Conservation (phyloP, 2,113 vertebrate species). For the Alouatta palliata region DNA sequence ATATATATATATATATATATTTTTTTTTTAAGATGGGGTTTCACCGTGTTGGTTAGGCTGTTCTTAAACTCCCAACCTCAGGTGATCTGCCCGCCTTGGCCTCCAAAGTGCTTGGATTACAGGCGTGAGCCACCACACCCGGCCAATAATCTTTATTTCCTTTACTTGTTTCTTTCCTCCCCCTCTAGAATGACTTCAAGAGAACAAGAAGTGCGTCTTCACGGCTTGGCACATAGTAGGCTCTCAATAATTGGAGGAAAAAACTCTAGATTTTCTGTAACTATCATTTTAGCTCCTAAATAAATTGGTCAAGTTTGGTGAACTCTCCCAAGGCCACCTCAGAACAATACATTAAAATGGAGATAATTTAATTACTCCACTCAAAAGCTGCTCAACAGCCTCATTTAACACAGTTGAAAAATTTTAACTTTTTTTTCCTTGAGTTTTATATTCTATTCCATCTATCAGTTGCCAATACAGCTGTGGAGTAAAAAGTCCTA, state of each 20-base stretch:
- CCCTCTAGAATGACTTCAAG: not conserved
- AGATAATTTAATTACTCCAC: not conserved
- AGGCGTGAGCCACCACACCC: too few relatives aligned
- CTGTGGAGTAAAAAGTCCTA: not conserved
- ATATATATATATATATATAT: too few relatives aligned
- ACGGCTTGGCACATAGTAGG: not conserved
- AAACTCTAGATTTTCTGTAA: not conserved
- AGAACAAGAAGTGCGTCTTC: not conserved
- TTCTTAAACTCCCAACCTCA: too few relatives aligned
- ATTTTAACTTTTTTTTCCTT: not conserved
- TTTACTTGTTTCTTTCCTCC: slow-evolving; percentile 15
- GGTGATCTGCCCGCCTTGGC: too few relatives aligned
- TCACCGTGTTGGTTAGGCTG: too few relatives aligned
- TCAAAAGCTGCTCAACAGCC: not conserved
- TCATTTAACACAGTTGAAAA: slow-evolving; percentile 1
- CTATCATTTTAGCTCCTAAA: not conserved
- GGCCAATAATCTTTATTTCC: slow-evolving; percentile 19
- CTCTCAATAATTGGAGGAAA: slow-evolving; percentile 22
- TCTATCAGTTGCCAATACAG: not conserved
- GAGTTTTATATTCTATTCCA: not conserved
- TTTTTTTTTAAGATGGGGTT: too few relatives aligned
- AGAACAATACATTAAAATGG: slow-evolving; percentile 11
- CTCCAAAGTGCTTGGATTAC: too few relatives aligned
- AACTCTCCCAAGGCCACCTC: not conserved
- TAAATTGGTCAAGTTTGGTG: not conserved